Evolutionary conservation across 64 coral and sea anemone genomes (phyloP).

Genomic region (Cladopsammia gracilis): DNA sequence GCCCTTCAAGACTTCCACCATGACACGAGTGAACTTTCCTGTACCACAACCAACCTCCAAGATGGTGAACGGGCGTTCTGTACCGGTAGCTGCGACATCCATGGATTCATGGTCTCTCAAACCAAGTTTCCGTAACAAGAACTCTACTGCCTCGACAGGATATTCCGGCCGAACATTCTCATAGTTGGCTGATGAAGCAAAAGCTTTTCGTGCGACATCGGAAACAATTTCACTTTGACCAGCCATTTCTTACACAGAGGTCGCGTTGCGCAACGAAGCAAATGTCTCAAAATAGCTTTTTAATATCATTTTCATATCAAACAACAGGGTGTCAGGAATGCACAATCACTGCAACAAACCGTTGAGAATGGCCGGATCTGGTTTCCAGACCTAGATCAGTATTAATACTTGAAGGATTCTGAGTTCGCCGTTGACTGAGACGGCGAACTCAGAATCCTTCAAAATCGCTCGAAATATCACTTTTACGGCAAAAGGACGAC

Average conservation of each 20-base stretch:
- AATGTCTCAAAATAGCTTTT: too few species aligned
- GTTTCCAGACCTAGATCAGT: too few species aligned
- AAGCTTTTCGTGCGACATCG: neutral
- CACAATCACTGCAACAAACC: too few species aligned
- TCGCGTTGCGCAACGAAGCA: too few species aligned
- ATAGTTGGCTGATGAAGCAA: neutral
- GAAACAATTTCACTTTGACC: neutral
- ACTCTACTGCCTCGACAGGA: conserved; percentile 4
- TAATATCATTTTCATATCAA: too few species aligned
- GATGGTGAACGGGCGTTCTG: conserved; percentile 14
- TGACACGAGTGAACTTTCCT: conserved; percentile 60
- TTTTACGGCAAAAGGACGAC: too few species aligned
- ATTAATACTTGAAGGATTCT: too few species aligned
- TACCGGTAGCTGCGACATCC: neutral
- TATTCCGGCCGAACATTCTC: neutral
- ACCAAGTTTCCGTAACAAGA: conserved; percentile 1
- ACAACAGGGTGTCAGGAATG: too few species aligned
- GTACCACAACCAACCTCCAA: conserved; percentile 62
- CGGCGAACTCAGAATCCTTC: too few species aligned
- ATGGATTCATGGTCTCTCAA: neutral
- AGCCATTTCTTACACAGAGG: neutral
- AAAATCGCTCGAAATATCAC: too few species aligned
- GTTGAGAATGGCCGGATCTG: too few species aligned
- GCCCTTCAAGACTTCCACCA: conserved; percentile 26
- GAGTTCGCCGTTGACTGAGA: too few species aligned